A percentile compares a stretch with the other conserved stretches of the same genome.
These are phyloP conservation scores for Napeogenes inachia DNA, from an alignment of 2,888 invertebrate genomes.

Conservation along the genomic window DNA sequence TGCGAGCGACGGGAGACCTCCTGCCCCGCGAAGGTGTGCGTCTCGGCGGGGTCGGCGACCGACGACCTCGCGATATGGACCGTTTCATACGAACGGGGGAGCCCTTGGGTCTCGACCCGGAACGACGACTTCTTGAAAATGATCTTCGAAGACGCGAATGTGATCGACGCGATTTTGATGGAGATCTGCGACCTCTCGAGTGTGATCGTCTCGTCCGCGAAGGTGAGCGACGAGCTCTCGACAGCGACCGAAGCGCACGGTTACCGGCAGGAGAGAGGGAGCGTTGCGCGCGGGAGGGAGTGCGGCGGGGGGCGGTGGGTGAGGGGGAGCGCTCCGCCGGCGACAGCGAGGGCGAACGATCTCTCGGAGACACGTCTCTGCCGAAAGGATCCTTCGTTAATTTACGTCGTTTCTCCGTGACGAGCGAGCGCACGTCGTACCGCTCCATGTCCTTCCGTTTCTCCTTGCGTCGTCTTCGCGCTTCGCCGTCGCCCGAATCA, in stretches of 20 bases:
- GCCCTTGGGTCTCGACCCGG: constrained; percentile 32
- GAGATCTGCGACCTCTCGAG: constrained; percentile 20
- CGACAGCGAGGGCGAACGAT: constrained; percentile 36
- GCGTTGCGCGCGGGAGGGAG: constrained; percentile 20
- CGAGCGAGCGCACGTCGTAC: constrained; percentile 88
- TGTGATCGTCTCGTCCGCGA: constrained; percentile 26
- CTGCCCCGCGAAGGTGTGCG: constrained; percentile 31
- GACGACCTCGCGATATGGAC: constrained; percentile 31
- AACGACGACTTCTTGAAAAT: constrained; percentile 32
- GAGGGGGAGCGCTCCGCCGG: constrained; percentile 29
- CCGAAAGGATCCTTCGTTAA: constrained; percentile 86
- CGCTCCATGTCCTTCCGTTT: constrained; percentile 88
- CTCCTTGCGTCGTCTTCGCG: constrained; percentile 62
- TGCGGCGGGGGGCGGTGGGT: constrained; percentile 25
- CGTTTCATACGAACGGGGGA: constrained; percentile 37
- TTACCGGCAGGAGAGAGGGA: constrained; percentile 32
- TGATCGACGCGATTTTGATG: constrained; percentile 40
- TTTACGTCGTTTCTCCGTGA: constrained; percentile 81
- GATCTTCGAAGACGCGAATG: constrained; percentile 33
- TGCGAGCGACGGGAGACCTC: constrained; percentile 30
- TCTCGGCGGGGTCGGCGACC: constrained; percentile 33
- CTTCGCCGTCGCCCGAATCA: constrained; percentile 40
- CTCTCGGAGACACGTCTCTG: constrained; percentile 79
- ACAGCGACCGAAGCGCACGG: constrained; percentile 27
- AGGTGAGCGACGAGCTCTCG: constrained; percentile 24